Evolutionary conservation across 1,140 invertebrate species (phyloP).

Genomic region (Pachypeltis micranthus): DNA sequence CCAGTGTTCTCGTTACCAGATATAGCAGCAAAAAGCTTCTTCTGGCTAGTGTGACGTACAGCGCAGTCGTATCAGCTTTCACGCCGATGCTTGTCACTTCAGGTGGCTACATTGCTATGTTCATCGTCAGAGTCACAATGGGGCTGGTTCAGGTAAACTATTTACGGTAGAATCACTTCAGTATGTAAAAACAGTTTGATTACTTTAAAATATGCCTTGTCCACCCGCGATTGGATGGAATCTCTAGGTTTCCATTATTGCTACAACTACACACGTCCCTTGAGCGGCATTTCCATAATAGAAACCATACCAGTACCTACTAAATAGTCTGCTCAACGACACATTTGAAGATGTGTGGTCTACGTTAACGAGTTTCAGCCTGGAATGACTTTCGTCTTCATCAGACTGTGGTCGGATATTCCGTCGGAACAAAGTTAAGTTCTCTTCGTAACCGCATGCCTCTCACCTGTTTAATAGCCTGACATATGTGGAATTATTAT

Average conservation of each 20-base stretch:
- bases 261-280: neutral
- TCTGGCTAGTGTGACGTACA: neutral
- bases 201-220: neutral
- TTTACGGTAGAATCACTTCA: neutral
- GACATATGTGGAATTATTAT: too few relatives aligned
- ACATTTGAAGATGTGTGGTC: too few relatives aligned
- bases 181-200: neutral
- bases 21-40: constrained; percentile 14
- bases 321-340: too few relatives aligned
- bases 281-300: neutral
- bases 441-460: too few relatives aligned
- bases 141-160: constrained; percentile 12
- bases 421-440: too few relatives aligned
- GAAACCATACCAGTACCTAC: too few relatives aligned
- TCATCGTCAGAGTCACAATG: constrained; percentile 2
- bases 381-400: too few relatives aligned
- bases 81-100: constrained; percentile 6
- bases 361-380: too few relatives aligned
- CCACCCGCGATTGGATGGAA: neutral
- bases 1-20: constrained; percentile 6
- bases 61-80: neutral
- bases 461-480: too few relatives aligned
- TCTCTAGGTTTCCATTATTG: neutral
- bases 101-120: neutral
- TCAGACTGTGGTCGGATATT: too few relatives aligned